Evolutionary conservation across 2,797 vertebrate species (phyloP), one percentile per base, ranked within the genome.

Genomic region (Crotalus adamanteus): DNA sequence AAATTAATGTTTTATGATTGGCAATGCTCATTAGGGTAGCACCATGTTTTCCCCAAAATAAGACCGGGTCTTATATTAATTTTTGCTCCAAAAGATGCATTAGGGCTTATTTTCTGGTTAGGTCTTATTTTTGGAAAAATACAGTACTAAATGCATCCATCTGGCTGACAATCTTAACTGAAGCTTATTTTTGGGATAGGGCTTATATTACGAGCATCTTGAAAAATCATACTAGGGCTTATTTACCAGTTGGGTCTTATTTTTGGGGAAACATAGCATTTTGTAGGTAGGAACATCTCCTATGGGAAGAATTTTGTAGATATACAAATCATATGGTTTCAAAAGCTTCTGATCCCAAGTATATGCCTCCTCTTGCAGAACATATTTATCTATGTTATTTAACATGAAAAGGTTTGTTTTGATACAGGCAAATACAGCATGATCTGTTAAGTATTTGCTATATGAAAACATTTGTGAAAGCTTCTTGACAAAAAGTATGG

Each of bases 391-490:
- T 25, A 20, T 25, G 0, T 0, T 55, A 28, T 73, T 92, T 42
- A 2, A 60, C 87, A 92, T 90, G 92, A 90, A 92, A 3, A 18
- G 3, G 0, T 89, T 95, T 93, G n/a, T 20, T 90, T 95, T 88
- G 1, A 42, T 88, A 93, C 86, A 90, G 28, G 63, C 55, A 92
- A 92, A 92, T 31, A 89, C 2, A 4, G 28, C 0, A 0, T 31
- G 22, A 11, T 28, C 51, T 85, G 1, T 93, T 92, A 86, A 28
- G 28, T n/a, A 42, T 56, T 18, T 65, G 14, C 28, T 86, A 56
- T 59, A 55, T 56, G 42, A 61, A 60, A 1, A 94, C 9, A 0
- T 90, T 91, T 94, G 26, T 89, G 86, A 16, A 69, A 91, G 14
- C 85, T 26, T 18, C 63, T 86, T 60, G 47, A 94, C 28, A 95